Evolutionary conservation across 1,140 invertebrate genomes (phyloP), one percentile per base, ranked within the genome.

Genomic region (Tetragonula clypearis): DNA sequence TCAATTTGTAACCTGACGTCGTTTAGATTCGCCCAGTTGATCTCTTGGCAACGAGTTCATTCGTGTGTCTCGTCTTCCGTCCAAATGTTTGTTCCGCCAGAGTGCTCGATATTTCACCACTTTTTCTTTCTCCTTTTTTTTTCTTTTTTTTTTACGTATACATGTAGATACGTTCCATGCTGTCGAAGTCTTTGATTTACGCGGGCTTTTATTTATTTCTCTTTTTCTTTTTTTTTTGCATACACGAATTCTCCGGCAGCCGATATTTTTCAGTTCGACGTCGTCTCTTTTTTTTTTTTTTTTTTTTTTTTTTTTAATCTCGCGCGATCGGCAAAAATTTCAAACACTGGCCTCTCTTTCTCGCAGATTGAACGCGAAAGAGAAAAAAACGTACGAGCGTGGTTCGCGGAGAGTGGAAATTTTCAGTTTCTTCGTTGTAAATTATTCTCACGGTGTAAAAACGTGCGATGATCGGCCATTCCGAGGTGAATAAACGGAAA

Each of bases 1-100:
- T 74, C 83, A 81, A 85, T 85, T 85, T 85, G 83, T 85, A 85
- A 58, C 83, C 71, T 21, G 23, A 21, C 60, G 71, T 80, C 49
- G 68, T 81, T 62, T 74, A 80, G 83, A 74, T 74, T 85, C 81
- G 58, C 56, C 69, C 30, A 26, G 58, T 56, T 30, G 66, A 71
- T 78, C 76, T 79, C n/a, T 72, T 60, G 41, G 69, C 62, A 53
- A 76, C 53, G 73, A 76, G 26, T n/a, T 62, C 23, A 56, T 85
- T 82, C 14, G 71, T 41, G 19, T 71, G 26, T 21, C n/a, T 58
- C 41, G 12, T 53, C 58, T n/a, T 12, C 19, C 14, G 19, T 55
- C 8, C 65, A n/a, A 49, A 71, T 56, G 21, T 65, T 85, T 49
- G 9, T 58, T 30, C 23, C 56, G 26, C n/a, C n/a, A 11, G 9